Evolutionary conservation across 2,113 vertebrate species (phyloP).

Genomic region (Panthera leo): DNA sequence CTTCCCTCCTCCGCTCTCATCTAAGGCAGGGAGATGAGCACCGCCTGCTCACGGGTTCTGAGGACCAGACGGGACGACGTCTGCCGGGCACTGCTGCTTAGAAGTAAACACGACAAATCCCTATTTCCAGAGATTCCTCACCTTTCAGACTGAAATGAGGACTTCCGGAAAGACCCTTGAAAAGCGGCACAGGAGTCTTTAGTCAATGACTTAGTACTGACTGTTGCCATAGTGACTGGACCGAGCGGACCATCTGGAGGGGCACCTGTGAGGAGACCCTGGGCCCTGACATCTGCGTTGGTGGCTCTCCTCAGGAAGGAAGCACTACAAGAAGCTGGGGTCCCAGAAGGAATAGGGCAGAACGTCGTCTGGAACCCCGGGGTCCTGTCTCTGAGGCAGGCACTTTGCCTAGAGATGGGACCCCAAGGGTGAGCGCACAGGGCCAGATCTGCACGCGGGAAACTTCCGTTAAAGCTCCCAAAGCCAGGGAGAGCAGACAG

Average conservation of each 20-base stretch:
- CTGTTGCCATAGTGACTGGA: neutral
- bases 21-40: neutral
- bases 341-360: accelerated
- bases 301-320: neutral
- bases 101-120: neutral
- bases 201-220: neutral
- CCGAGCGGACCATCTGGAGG: neutral
- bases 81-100: accelerated
- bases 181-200: neutral
- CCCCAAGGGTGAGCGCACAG: too few species aligned
- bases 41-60: neutral
- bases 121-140: neutral
- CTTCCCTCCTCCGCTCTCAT: accelerated
- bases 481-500: neutral
- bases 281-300: accelerated
- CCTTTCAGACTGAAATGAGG: neutral
- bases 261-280: accelerated
- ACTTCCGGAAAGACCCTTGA: neutral
- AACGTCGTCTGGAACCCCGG: neutral
- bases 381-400: neutral
- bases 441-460: neutral
- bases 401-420: neutral
- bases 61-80: accelerated
- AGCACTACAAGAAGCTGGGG: neutral
- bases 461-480: neutral